Conservation (phyloP, 2,888 invertebrate genomes). For the Sinotaia quadrata region DNA sequence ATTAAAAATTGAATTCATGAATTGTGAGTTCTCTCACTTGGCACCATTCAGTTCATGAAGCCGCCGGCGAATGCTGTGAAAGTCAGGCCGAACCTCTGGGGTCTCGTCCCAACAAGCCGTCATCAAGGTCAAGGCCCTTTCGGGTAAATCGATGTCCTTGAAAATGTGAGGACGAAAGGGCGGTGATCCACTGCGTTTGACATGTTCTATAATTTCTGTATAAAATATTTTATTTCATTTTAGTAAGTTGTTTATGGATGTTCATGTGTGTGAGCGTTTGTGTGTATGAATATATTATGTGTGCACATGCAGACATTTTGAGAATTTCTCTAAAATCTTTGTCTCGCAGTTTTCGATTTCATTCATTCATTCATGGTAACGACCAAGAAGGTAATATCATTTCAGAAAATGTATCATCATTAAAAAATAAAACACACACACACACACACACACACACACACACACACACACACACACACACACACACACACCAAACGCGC, state of each 20-base stretch:
- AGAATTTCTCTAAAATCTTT: no score
- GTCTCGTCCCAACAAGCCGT: conserved; percentile 61
- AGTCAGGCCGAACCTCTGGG: conserved; percentile 59
- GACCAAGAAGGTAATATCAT: no score
- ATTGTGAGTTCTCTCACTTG: conserved; percentile 52
- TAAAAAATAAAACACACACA: not conserved
- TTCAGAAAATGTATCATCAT: no score
- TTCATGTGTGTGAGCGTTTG: not conserved
- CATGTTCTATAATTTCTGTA: conserved; percentile 56
- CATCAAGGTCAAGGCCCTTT: conserved; percentile 57
- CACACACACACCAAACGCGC: conserved; percentile 1
- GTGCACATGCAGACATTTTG: not conserved
- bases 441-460: conserved; percentile 1
- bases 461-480: conserved; percentile 1
- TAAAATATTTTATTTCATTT: not conserved
- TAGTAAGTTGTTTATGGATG: no score
- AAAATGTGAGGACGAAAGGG: conserved; percentile 58
- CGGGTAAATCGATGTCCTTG: conserved; percentile 44
- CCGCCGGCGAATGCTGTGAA: conserved; percentile 54
- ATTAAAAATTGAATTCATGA: not conserved
- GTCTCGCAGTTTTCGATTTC: no score
- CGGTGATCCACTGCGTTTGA: conserved; percentile 48
- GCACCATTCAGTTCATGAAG: conserved; percentile 54
- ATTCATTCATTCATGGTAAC: no score
- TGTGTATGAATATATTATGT: not conserved